phyloP scores from a whole-genome alignment of 2,888 invertebrate species.

The Rhogogaster chlorosoma region DNA sequence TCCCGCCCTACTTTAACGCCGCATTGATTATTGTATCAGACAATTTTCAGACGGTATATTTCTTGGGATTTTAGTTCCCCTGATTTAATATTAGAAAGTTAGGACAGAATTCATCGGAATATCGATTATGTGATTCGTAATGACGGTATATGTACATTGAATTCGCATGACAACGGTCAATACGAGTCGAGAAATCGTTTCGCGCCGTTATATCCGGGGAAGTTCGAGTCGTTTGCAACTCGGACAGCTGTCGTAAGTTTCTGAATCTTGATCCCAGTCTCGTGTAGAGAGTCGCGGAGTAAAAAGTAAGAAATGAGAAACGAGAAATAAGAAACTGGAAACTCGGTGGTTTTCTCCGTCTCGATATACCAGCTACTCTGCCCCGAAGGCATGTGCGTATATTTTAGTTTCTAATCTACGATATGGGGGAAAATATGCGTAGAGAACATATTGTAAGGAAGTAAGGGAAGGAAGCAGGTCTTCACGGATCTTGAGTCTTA shows the following conservation, averaged over 20 bases:
- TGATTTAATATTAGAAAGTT: too few relatives aligned
- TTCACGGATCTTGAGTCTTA: slow-evolving; percentile 59
- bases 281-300: not conserved
- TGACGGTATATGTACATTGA: too few relatives aligned
- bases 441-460: not conserved
- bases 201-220: not conserved
- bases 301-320: not conserved
- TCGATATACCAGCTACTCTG: too few relatives aligned
- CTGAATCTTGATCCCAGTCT: not conserved
- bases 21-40: not conserved
- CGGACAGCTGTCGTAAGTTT: not conserved
- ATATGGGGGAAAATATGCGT: not conserved
- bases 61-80: too few relatives aligned
- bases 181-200: not conserved
- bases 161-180: not conserved
- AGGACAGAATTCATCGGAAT: too few relatives aligned
- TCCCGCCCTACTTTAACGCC: not conserved
- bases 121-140: too few relatives aligned
- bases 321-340: too few relatives aligned
- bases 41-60: too few relatives aligned
- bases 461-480: not conserved
- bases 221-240: not conserved
- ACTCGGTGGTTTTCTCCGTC: too few relatives aligned
- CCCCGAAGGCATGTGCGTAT: not conserved
- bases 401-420: not conserved